These are phyloP conservation scores for Ricordea florida DNA, from an alignment of 92 coral and sea anemone genomes.

Conservation along the genomic window DNA sequence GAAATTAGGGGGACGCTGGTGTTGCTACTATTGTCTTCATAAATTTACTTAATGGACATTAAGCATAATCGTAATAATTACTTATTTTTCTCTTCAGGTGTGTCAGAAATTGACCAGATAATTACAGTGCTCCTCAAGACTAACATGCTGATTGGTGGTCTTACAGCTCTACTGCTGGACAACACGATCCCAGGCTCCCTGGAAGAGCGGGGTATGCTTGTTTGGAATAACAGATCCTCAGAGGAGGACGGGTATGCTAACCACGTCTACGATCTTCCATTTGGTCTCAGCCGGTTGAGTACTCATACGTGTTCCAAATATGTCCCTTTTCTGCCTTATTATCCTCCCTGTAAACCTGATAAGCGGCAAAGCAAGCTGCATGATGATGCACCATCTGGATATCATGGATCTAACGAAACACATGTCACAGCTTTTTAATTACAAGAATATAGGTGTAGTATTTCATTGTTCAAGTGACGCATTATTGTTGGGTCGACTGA, in stretches of 20 bases:
- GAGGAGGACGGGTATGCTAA: slow-evolving; percentile 11
- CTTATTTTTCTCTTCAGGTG: slow-evolving; percentile 30
- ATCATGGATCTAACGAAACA: no score
- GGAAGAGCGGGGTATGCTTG: slow-evolving; percentile 90
- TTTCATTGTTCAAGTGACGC: no score
- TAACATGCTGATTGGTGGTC: slow-evolving; percentile 91
- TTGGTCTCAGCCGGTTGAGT: slow-evolving; percentile 58
- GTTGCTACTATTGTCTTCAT: neutral
- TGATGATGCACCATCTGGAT: no score
- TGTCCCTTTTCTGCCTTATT: slow-evolving; percentile 78
- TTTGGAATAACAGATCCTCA: slow-evolving; percentile 60
- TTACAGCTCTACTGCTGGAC: slow-evolving; percentile 79
- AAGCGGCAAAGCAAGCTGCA: no score
- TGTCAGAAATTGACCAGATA: slow-evolving; percentile 79
- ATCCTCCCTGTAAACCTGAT: no score
- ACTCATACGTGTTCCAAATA: slow-evolving; percentile 42
- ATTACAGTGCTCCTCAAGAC: slow-evolving; percentile 80
- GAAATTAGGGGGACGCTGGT: no score
- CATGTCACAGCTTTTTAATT: no score
- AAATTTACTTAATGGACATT: neutral
- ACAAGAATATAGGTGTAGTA: no score
- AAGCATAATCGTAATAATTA: no score
- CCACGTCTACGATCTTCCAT: slow-evolving; percentile 72
- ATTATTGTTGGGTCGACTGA: no score
- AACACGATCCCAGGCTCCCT: slow-evolving; percentile 92